Evolutionary conservation across 2,113 vertebrate species (phyloP), one percentile per base, ranked within the genome.

Genomic region (Neolamprologus modestus): DNA sequence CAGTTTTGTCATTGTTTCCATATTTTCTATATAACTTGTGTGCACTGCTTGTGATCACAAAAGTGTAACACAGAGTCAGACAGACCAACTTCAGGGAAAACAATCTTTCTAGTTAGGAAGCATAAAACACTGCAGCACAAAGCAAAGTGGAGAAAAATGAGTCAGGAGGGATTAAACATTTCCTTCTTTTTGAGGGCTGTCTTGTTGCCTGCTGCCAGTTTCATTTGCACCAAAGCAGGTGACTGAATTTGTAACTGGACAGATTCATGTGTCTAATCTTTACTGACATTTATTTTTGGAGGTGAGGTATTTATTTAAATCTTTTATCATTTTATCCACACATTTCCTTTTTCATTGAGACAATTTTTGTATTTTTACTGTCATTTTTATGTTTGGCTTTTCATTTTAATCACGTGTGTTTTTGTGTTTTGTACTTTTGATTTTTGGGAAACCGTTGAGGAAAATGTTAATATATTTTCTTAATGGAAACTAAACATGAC

Each of bases 401-500:
- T 66, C 61, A 35, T n/a, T 2, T 35, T 55, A 55, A 55, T 55
- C 2, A 0, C 0, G 1, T 55, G 21, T 26, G 54, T 55, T 55
- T 55, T 55, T 26, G 54, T 24, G 21, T 55, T 55, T 55, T 8
- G 53, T 55, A 24, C 53, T 55, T 55, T 26, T 0, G 21, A 26
- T 26, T 66, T 66, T 66, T 8, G 31, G 10, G 61, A n/a, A 35
- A 0, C 31, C 0, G 1, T 66, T 66, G 1, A 0, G 17, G 31
- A 12, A 66, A 66, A 66, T 3, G 6, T 66, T 3, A 66, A 66
- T 37, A 0, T 12, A 66, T 37, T n/a, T 37, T 66, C 17, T 66
- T 0, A 66, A 35, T 66, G 4, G 10, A 66, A 35, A 66, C 31
- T n/a, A 5, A 66, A 66, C 1, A 0, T 8, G 17, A 66, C 17